These are phyloP conservation scores for Rhaphigaster nebulosa DNA, from an alignment of 2,888 invertebrate species.

Conservation along the genomic window DNA sequence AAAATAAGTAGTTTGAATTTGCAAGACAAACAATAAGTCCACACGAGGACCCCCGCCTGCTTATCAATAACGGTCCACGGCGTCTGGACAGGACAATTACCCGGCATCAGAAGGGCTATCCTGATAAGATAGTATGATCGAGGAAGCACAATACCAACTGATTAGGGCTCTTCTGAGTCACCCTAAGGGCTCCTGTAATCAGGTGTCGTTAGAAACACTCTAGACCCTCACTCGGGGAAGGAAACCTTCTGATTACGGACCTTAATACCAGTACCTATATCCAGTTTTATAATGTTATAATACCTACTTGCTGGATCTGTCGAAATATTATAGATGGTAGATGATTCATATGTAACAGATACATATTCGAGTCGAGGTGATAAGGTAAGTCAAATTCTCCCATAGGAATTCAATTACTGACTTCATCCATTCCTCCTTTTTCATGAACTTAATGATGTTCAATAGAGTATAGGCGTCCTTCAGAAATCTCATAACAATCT, in stretches of 20 bases:
- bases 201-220: conserved; percentile 50
- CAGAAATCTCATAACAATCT: too few relatives aligned
- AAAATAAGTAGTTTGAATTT: too few relatives aligned
- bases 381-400: too few relatives aligned
- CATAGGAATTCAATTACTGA: too few relatives aligned
- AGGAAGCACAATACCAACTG: conserved; percentile 29
- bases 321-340: not conserved
- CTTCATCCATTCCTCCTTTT: too few relatives aligned
- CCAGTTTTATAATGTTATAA: not conserved
- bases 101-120: not conserved
- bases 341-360: not conserved
- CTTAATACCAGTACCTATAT: not conserved
- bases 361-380: not conserved
- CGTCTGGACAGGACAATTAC: not conserved
- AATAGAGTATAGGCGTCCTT: too few relatives aligned
- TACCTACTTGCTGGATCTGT: not conserved
- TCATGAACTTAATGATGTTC: too few relatives aligned
- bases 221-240: not conserved
- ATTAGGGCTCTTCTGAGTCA: conserved; percentile 35
- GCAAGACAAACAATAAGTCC: not conserved
- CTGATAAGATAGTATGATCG: conserved; percentile 31
- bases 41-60: not conserved
- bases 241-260: not conserved
- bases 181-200: conserved; percentile 20
- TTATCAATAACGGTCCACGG: not conserved